Evolutionary conservation across 1,140 invertebrate species (phyloP).

Genomic region (Drosophila ambigua): DNA sequence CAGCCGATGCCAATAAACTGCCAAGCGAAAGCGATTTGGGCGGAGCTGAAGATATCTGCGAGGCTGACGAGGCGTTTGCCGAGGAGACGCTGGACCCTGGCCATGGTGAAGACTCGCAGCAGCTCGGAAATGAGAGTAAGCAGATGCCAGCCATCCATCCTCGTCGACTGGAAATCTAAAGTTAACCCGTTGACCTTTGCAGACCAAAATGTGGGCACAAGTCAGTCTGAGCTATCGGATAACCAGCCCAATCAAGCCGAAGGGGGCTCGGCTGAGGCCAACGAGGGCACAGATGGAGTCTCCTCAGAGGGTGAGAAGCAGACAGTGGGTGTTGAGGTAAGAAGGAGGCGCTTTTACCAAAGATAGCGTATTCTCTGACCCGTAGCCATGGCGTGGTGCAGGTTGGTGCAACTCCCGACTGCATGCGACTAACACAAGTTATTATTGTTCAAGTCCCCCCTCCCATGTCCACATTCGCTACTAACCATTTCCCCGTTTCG

Average conservation of each 20-base stretch:
- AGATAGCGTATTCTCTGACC: neutral
- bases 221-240: slow-evolving; percentile 75
- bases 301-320: slow-evolving; percentile 87
- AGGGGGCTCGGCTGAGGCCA: slow-evolving; percentile 71
- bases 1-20: slow-evolving; percentile 48
- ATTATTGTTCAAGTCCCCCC: neutral
- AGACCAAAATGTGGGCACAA: slow-evolving; percentile 77
- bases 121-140: slow-evolving; percentile 60
- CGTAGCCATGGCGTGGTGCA: no score
- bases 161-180: neutral
- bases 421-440: neutral
- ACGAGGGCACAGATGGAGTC: slow-evolving; percentile 84
- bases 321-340: slow-evolving; percentile 84
- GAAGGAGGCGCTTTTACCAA: slow-evolving; percentile 2
- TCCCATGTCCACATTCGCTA: no score
- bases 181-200: neutral
- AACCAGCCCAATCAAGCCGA: slow-evolving; percentile 67
- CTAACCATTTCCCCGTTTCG: neutral
- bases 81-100: slow-evolving; percentile 58
- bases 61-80: slow-evolving; percentile 72
- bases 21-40: slow-evolving; percentile 46
- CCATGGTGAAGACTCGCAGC: slow-evolving; percentile 64
- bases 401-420: no score
- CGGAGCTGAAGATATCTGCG: slow-evolving; percentile 48
- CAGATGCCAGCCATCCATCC: no score